Evolutionary conservation across 1,140 invertebrate species (phyloP), one percentile per base, ranked within the genome.

Genomic region (Procambarus clarkii): DNA sequence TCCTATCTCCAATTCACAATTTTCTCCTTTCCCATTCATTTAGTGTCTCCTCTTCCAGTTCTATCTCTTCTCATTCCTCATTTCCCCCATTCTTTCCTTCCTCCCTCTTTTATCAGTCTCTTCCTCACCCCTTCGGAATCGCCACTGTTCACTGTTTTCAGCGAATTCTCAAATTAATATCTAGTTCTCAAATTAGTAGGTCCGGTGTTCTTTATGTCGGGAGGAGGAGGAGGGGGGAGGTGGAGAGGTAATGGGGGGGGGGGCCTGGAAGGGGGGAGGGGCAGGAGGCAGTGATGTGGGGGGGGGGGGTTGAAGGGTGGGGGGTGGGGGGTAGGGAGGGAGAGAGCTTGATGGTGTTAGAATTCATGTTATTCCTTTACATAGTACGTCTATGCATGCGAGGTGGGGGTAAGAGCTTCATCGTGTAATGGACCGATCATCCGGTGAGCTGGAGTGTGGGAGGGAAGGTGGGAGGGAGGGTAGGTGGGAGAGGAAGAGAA

Each of bases 141-240:
- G n/a, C 1, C 24, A 15, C 24, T 7, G n/a, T 74, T 34, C 24
- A n/a, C n/a, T 8, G 9, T 18, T 21, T 74, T 74, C 69, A 9
- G 5, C n/a, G 69, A 74, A 74, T 74, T 74, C 69, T 74, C 24
- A 34, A 74, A 74, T 74, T 74, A 74, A 34, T 74, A 74, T 74
- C 69, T 11, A 74, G 2, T 11, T 74, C 69, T 9, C 34, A 34
- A n/a, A 74, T 74, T 74, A 74, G 8, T 74, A 74, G 69, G 69
- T 74, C 24, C 34, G 69, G 8, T 21, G n/a, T 74, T 24, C 5
- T 74, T 74, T 74, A 74, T 74, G 7, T 74, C n/a, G 11, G 24
- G 7, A n/a, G 34, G n/a, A 5, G 69, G 69, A 21, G 50, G 50
- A 11, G 7, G 13, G 13, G 50, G 50, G 60, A 21, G 60, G 9